Evolutionary conservation across 2,113 vertebrate genomes (phyloP), one percentile per base, ranked within the genome.

Genomic region (Cyrtonyx montezumae): DNA sequence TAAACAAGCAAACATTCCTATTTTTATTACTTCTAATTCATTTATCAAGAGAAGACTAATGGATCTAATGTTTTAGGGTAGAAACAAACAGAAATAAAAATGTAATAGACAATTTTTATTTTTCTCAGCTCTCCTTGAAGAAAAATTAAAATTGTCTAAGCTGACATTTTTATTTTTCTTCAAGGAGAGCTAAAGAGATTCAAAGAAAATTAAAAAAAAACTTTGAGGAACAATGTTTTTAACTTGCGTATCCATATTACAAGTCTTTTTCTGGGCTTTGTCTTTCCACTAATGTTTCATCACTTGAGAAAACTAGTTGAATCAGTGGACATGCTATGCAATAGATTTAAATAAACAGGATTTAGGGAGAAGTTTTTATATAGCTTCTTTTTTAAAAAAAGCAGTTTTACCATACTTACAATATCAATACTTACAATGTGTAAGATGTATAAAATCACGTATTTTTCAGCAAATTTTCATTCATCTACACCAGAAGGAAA

Each of bases 341-440:
- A 90, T 80, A 93, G 59, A 63, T 94, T 91, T 93, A 94, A 70
- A 90, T 75, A 69, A 87, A 91, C 3, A 4, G 71, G 84, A 90
- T 95, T 87, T 95, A 43, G 79, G 79, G 79, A 87, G 77, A 51
- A 95, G 58, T 88, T 69, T 91, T 96, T 61, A 49, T 26, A 68
- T 87, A 94, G 70, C 85, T 74, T 37, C 69, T 95, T n/a, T 93
- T 93, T 93, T 79, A 90, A 94, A 95, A 69, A 95, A 87, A 79
- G 28, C 71, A 87, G 93, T 73, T 96, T 94, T 71, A 86, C 63
- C 45, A 76, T 81, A 56, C 87, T 90, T 91, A 36, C 40, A 85
- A 91, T 77, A 30, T 70, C 32, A n/a, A n/a, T n/a, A n/a, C n/a
- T n/a, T n/a, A n/a, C n/a, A 42, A 13, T 6, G 28, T 34, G 32